Evolutionary conservation across 2,888 invertebrate genomes (phyloP), one percentile per base, ranked within the genome.

Genomic region (Ichneumoninae sp.): DNA sequence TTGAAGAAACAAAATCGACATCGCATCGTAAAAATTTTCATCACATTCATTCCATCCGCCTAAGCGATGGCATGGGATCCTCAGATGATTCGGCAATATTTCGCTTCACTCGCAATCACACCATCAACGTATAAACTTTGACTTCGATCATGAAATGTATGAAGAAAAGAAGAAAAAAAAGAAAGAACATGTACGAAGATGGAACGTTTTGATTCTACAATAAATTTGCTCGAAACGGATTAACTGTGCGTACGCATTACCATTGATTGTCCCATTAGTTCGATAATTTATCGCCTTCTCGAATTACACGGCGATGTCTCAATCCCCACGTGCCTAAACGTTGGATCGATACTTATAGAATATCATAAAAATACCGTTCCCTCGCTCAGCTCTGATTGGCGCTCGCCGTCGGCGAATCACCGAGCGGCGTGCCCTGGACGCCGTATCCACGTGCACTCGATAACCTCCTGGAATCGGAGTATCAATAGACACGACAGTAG

Each of bases 41-140:
- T 83, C 85, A 75, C 75, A 54, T 87, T 83, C 81, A 74, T 77
- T 81, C 47, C 76, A 81, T 81, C 78, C 76, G 65, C 63, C 19
- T 57, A 30, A 82, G 79, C 79, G 75, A 82, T 80, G 70, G 68
- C 77, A 40, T 63, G 54, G 66, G 50, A 71, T 76, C 76, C 63
- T 74, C 66, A 44, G 63, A 33, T 36, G 66, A 85, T 60, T 63
- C 71, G 44, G 77, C 19, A 63, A 66, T 47, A 30, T 33, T 76
- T 77, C 52, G 68, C 68, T 69, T 73, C 4, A 73, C 16, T 76
- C 16, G 50, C 60, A 76, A 81, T 65, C 22, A 70, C 57, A 66
- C 68, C 68, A 26, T 75, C 81, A 66, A 47, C n/a, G 52, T 52
- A 73, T 40, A 47, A 68, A 77, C 22, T 69, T 47, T 83, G 69